These are phyloP conservation scores for Tetragonisca angustula DNA, from an alignment of 2,888 invertebrate species.

Conservation along the genomic window DNA sequence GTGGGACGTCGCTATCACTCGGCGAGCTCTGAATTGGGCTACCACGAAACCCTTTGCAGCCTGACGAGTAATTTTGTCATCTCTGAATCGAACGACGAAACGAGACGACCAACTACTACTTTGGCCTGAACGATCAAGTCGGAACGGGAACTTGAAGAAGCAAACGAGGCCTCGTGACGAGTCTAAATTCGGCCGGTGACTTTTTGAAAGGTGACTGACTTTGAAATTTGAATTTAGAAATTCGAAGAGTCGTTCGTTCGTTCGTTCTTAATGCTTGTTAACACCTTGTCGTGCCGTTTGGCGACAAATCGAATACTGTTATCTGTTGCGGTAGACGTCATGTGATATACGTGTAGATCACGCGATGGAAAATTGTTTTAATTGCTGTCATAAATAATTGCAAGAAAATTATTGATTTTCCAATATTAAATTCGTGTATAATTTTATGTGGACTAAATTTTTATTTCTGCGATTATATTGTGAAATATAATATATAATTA, in stretches of 20 bases:
- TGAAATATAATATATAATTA: too few species aligned
- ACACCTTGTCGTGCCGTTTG: too few species aligned
- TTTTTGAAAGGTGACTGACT: neutral
- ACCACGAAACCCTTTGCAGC: neutral
- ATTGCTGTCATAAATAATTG: too few species aligned
- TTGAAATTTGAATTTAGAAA: too few species aligned
- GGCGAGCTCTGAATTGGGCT: neutral
- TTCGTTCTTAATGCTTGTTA: rapidly evolving
- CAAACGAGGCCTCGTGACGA: neutral
- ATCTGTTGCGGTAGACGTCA: too few species aligned
- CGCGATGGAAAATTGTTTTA: too few species aligned
- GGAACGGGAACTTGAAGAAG: neutral
- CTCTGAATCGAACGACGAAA: conserved; percentile 10
- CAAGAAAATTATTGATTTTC: too few species aligned
- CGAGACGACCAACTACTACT: neutral
- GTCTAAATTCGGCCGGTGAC: neutral
- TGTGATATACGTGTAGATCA: too few species aligned
- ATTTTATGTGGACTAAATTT: too few species aligned
- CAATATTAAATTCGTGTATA: too few species aligned
- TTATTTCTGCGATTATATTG: too few species aligned
- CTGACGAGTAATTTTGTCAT: conserved; percentile 13
- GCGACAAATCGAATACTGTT: too few species aligned
- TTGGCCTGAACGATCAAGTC: neutral
- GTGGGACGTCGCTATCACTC: conserved; percentile 21
- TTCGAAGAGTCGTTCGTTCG: neutral